Evolutionary conservation across 2,888 invertebrate genomes (phyloP).

Genomic region (Drosophila robusta): DNA sequence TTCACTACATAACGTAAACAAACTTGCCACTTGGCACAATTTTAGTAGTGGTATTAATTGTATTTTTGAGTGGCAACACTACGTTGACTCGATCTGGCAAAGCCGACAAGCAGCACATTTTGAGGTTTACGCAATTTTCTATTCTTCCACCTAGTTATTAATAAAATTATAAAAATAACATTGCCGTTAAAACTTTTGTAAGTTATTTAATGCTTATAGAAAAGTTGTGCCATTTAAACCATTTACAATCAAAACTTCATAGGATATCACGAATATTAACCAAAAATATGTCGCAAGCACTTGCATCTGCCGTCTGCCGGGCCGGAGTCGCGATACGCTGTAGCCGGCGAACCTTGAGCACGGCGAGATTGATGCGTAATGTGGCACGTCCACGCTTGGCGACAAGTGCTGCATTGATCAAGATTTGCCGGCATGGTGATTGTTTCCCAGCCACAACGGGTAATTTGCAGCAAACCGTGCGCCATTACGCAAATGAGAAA

Average conservation of each 20-base stretch:
- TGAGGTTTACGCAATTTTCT: slow-evolving; percentile 84
- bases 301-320: slow-evolving; percentile 78
- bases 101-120: slow-evolving; percentile 62
- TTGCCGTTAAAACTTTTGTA: slow-evolving; percentile 17
- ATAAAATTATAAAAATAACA: slow-evolving; percentile 18
- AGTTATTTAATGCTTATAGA: slow-evolving; percentile 20
- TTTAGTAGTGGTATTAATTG: background rate
- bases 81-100: slow-evolving; percentile 33
- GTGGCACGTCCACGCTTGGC: slow-evolving; percentile 32
- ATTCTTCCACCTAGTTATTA: slow-evolving; percentile 29
- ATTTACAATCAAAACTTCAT: slow-evolving; percentile 23
- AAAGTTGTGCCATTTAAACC: background rate
- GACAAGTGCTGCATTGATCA: slow-evolving; percentile 41
- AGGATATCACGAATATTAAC: slow-evolving; percentile 18
- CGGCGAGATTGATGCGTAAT: slow-evolving; percentile 60
- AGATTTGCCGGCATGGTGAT: slow-evolving; percentile 43
- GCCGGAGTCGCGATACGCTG: slow-evolving; percentile 59
- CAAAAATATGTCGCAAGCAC: slow-evolving; percentile 70
- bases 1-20: slow-evolving; percentile 38
- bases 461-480: slow-evolving; percentile 72
- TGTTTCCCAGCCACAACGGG: slow-evolving; percentile 50
- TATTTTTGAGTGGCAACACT: slow-evolving; percentile 32
- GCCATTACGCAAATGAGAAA: slow-evolving; percentile 89
- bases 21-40: slow-evolving; percentile 17
- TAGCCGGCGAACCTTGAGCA: slow-evolving; percentile 70